Conservation (phyloP, 2,797 vertebrate species). For the Fundulus diaphanus region DNA sequence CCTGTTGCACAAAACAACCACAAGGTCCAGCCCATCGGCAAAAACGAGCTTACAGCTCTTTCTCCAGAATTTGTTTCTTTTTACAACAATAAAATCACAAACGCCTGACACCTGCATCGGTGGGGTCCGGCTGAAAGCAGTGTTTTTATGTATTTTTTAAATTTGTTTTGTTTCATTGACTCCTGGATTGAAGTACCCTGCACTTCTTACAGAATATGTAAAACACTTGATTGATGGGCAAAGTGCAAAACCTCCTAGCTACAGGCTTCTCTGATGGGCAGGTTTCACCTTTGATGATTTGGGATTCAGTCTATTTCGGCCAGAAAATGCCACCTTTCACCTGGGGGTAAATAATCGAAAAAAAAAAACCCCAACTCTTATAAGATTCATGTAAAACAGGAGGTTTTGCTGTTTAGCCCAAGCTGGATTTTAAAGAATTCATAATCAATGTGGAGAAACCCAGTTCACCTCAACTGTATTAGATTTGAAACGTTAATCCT, state of each 20-base stretch:
- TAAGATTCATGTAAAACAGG: neutral
- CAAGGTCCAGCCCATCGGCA: neutral
- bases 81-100: neutral
- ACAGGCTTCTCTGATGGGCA: neutral
- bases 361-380: too few relatives aligned
- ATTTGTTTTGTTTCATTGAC: too few relatives aligned
- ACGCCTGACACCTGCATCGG: neutral
- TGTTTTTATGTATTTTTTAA: too few relatives aligned
- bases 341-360: neutral
- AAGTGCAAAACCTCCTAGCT: neutral
- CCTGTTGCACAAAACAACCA: neutral
- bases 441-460: neutral
- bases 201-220: neutral
- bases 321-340: too few relatives aligned
- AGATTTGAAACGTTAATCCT: too few relatives aligned
- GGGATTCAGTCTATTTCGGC: too few relatives aligned
- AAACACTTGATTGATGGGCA: neutral
- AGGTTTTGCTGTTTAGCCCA: neutral
- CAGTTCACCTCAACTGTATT: neutral
- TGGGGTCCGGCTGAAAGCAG: neutral
- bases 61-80: too few relatives aligned
- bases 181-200: neutral
- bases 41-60: neutral
- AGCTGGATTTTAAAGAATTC: too few relatives aligned
- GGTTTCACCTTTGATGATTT: neutral